Evolutionary conservation across 2,797 vertebrate genomes (phyloP).

Genomic region (Lepidocolaptes lacrymiger): DNA sequence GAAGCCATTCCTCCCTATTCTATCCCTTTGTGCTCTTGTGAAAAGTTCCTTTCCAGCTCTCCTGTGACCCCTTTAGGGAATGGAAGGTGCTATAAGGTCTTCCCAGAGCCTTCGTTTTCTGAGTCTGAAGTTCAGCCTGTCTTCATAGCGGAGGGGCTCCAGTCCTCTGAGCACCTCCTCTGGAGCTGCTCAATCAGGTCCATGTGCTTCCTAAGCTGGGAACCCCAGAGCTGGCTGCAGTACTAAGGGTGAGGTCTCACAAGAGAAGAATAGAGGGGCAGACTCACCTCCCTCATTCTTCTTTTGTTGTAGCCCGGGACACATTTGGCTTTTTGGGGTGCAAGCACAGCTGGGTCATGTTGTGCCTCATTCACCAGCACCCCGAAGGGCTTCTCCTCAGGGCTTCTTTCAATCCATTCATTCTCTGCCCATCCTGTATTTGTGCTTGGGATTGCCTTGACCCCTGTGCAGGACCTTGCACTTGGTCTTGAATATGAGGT

Average conservation of each 20-base stretch:
- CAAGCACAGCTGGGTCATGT: neutral
- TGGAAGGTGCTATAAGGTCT: neutral
- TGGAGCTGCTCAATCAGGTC: rapidly evolving
- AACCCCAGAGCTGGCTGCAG: neutral
- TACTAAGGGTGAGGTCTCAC: neutral
- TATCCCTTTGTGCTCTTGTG: rapidly evolving
- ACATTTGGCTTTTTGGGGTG: neutral
- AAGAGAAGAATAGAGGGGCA: neutral
- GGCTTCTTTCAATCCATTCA: neutral
- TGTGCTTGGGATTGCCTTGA: neutral
- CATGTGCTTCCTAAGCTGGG: rapidly evolving
- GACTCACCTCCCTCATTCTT: neutral
- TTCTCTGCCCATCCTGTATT: neutral
- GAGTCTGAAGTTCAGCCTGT: neutral
- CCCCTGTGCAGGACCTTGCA: neutral
- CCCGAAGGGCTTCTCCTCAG: neutral
- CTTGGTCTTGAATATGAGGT: neutral
- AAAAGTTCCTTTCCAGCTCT: neutral
- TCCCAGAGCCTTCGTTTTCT: neutral
- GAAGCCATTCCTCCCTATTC: neutral
- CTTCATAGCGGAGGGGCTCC: neutral
- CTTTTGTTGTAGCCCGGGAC: neutral
- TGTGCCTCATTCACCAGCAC: neutral
- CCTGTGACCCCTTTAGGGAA: rapidly evolving
- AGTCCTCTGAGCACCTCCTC: neutral